Conservation (phyloP, 2,113 vertebrate genomes). For the Heterotis niloticus region DNA sequence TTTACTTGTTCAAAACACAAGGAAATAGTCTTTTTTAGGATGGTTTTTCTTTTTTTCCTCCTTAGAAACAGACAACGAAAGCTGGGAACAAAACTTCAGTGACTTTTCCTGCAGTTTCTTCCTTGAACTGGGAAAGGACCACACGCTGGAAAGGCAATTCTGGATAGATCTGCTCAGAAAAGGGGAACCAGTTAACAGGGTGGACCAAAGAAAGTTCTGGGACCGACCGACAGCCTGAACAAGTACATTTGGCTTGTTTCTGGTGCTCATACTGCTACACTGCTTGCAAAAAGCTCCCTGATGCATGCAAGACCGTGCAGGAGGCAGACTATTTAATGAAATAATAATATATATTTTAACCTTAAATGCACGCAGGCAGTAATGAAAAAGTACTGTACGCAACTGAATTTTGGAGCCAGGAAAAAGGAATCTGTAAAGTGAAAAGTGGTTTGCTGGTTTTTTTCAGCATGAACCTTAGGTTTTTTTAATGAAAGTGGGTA, state of each 20-base stretch:
- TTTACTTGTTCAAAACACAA: not conserved
- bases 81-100: conserved; percentile 96
- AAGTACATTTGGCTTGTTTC: conserved; percentile 63
- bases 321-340: conserved; percentile 74
- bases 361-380: conserved; percentile 58
- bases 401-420: conserved; percentile 41
- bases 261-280: conserved; percentile 70
- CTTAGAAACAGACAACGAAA: conserved; percentile 96
- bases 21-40: not conserved
- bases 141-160: conserved; percentile 61
- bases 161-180: conserved; percentile 69
- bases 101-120: conserved; percentile 54
- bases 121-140: conserved; percentile 53
- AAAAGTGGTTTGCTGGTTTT: conserved; percentile 52
- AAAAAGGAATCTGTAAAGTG: conserved; percentile 42
- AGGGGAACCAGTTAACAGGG: conserved; percentile 71
- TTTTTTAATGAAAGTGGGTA: conserved; percentile 50
- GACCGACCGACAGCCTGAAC: conserved; percentile 55
- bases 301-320: conserved; percentile 75
- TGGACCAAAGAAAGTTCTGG: conserved; percentile 68
- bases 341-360: conserved; percentile 68
- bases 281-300: conserved; percentile 72
- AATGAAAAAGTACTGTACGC: conserved; percentile 44
- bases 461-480: conserved; percentile 73
- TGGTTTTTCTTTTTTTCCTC: not conserved